Evolutionary conservation across 2,888 invertebrate genomes (phyloP), one percentile per base, ranked within the genome.

Genomic region (Lydus trimaculatus): DNA sequence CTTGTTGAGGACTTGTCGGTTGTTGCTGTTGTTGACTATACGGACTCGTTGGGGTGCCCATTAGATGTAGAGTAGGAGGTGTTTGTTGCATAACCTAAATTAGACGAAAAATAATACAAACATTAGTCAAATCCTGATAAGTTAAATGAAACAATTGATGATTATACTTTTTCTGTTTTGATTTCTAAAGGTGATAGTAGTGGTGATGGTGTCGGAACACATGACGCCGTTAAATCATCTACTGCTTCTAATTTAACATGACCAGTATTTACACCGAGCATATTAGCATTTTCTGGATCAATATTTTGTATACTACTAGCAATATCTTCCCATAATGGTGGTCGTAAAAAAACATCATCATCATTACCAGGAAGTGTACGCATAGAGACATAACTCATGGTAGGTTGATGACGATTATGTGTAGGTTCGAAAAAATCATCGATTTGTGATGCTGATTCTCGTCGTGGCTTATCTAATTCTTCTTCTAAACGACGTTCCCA

Each of bases 321-420:
- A 83, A 96, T 95, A 87, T 96, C 95, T 86, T 96, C 95, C 96
- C 96, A 96, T 56, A 95, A 89, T 36, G 94, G 94, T 58, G 95
- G 95, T 79, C 94, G 91, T 77, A 94, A 90, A 86, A 94, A 95
- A 64, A 93, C 92, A 86, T 96, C 95, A 86, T 96, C 95, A 84
- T 93, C 90, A 83, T 85, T 89, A 63, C 88, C 88, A 52, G 90
- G 84, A 65, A 87, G 83, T 72, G 86, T 85, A 73, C 87, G 81
- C 84, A 87, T 85, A 64, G 88, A 86, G 23, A 89, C 88, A 78
- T 88, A 89, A 75, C 87, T 89, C 82, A 88, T 87, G 66, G 70
- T 70, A 66, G 63, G 70, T 69, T 74, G 78, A 66, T 73, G 79
- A 66, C 75, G 74, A 31, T 75, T 75, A 73, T 75, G 80, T 58